Evolutionary conservation across 2,113 vertebrate species (phyloP).

Genomic region (Procavia capensis): DNA sequence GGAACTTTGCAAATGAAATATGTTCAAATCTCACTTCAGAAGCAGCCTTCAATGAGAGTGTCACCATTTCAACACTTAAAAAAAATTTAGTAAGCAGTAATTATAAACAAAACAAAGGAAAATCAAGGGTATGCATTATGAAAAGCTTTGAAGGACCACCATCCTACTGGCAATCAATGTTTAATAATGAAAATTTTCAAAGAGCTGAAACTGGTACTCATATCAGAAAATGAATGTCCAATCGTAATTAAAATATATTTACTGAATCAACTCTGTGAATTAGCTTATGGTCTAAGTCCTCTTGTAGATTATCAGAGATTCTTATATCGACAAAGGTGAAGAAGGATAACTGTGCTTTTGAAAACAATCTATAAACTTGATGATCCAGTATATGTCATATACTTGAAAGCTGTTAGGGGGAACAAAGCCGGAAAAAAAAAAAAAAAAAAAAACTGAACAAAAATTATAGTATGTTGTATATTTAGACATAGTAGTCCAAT

Average conservation of each 20-base stretch:
- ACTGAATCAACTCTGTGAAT: background rate
- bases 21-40: slow-evolving; percentile 51
- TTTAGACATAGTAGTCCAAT: background rate
- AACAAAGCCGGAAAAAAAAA: slow-evolving; percentile 20
- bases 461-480: background rate
- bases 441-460: background rate
- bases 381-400: background rate
- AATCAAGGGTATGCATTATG: background rate
- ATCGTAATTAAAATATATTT: background rate
- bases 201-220: slow-evolving; percentile 38
- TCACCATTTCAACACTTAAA: slow-evolving; percentile 49
- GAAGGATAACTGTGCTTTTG: background rate
- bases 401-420: background rate
- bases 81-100: slow-evolving; percentile 52
- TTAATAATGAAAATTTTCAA: slow-evolving; percentile 25
- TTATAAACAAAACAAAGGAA: slow-evolving; percentile 51
- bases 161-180: background rate
- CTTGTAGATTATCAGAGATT: background rate
- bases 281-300: background rate
- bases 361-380: background rate
- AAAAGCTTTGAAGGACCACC: slow-evolving; percentile 31
- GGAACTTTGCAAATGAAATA: slow-evolving; percentile 55
- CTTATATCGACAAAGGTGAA: background rate
- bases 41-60: background rate
- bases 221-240: slow-evolving; percentile 34